Base-by-base conservation (phyloP, 2,113 vertebrate genomes). In the Corvus hawaiiensis region DNA sequence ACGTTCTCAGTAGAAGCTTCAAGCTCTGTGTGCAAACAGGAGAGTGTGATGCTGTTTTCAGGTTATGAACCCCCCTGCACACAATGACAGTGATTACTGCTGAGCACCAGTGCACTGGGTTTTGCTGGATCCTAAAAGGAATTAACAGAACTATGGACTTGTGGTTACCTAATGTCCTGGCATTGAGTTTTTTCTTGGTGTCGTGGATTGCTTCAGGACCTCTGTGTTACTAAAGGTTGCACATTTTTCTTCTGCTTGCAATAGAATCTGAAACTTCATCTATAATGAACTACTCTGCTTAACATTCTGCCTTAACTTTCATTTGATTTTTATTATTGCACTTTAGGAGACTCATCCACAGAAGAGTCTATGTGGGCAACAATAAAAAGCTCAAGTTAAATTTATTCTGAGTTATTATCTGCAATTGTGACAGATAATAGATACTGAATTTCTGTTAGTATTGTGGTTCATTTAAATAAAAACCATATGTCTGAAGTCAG, bases 401-500 rank as follows among this genome's bases (percentile, higher is more conserved):
- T 96, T 92, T 75, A 82, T 95, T 90, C 86, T 79, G 73, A 89
- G 32, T 84, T 93, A 86, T n/a, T 90, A 83, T 92, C 75, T 89
- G 79, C 82, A 71, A 46, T 94, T 81, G 61, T 76, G 54, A 85
- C 58, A 89, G 46, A 77, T 94, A 90, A 73, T 91, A 96, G 93
- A 81, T 83, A 74, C 71, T 88, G 93, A 58, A 93, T 89, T 93
- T 95, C 94, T 48, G 82, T 91, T 77, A 55, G 43, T 84, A 37
- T 84, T 96, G 63, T 90, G 82, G 92, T 94, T 97, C 75, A 46
- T 84, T 95, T 93, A 89, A 97, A 97, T 96, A 91, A 84, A 96
- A 97, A 87, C 44, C 95, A 96, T 89, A 94, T 96, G 95, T 74
- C 80, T 19, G 7, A 83, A 96, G 48, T 85, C 80, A 93, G 58